Evolutionary conservation across 2,113 vertebrate species (phyloP).

Genomic region (Calypte anna): DNA sequence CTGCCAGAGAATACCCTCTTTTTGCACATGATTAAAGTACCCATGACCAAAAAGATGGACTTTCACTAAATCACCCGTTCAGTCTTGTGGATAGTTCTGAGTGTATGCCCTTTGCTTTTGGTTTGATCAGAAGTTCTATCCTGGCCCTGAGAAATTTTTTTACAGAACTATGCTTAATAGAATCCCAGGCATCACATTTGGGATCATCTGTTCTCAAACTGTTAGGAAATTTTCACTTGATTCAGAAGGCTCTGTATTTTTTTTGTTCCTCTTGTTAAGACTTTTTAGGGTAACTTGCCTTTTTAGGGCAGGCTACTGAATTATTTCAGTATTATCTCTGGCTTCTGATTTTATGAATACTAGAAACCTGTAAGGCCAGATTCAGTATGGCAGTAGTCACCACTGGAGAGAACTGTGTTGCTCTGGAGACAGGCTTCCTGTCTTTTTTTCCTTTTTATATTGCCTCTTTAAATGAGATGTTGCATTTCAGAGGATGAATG

Average conservation of each 20-base stretch:
- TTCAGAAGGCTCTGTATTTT: neutral
- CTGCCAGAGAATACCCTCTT: neutral
- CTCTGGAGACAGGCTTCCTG: neutral
- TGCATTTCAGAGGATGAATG: conserved; percentile 6
- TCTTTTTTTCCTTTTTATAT: neutral
- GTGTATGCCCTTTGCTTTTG: neutral
- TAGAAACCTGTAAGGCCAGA: neutral
- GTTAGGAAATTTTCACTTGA: neutral
- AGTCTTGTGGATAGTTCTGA: neutral
- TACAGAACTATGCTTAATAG: neutral
- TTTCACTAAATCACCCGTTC: neutral
- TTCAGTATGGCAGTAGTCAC: neutral
- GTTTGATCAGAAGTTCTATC: neutral
- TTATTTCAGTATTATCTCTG: neutral
- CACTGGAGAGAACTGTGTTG: neutral
- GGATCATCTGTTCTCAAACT: neutral
- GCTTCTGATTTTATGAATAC: neutral
- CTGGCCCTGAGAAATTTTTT: neutral
- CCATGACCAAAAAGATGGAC: neutral
- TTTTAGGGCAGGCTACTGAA: neutral
- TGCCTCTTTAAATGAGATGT: neutral
- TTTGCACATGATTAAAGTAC: neutral
- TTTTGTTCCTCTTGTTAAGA: neutral
- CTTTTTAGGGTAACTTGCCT: neutral
- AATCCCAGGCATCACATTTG: neutral